Evolutionary conservation across 2,797 vertebrate genomes (phyloP), one percentile per base, ranked within the genome.

Genomic region (Argyrosomus regius): DNA sequence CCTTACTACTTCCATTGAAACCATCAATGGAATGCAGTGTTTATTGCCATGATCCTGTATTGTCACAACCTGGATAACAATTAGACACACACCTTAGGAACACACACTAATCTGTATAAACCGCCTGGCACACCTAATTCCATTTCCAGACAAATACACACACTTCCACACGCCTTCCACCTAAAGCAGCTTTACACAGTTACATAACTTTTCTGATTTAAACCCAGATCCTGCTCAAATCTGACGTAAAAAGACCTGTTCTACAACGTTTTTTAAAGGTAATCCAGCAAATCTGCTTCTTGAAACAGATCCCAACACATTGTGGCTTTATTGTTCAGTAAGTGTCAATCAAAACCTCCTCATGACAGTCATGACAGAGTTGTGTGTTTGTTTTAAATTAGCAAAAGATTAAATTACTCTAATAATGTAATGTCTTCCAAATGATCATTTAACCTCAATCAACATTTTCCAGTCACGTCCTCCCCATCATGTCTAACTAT

Each of bases 81-180:
- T 76, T 70, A 49, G 1, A 80, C 77, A 57, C 91, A 80, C 90
- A 85, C 92, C 88, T 91, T 87, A 65, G 46, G 41, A 87, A 87
- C 67, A 87, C 76, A 87, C 26, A 64, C 28, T 91, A 78, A 87
- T 87, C 87, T 84, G 31, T 74, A 57, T 81, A 87, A 91, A 87
- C 59, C 20, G 31, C 62, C 58, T 31, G 89, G 31, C 90, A 91
- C 85, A 6, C 91, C 89, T 90, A n/a, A 43, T 52, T n/a, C 50
- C 28, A 83, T 64, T 71, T 81, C 70, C 79, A 87, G 54, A 78
- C 76, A 75, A 78, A 77, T 58, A 78, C 54, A 73, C 62, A 78
- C 50, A 67, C 53, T 60, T 80, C 72, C 77, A 72, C 71, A 78
- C 41, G 75, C 45, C 12, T 64, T 75, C 50, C 24, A 72, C 70